Conservation (phyloP, 64 coral and sea anemone genomes). For the Anthopleura sola region DNA sequence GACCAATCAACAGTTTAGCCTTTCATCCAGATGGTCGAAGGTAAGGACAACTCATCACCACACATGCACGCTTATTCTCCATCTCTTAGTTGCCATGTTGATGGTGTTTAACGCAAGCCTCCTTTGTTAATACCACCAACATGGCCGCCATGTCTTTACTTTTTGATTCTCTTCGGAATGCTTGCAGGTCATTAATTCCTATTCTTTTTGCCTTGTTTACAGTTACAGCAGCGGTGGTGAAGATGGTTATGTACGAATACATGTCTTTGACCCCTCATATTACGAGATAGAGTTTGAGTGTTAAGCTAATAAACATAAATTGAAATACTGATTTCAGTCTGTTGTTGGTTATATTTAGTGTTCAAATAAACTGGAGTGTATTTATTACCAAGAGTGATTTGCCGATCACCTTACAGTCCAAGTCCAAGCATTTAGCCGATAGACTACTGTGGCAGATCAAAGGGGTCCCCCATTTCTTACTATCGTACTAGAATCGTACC, state of each 20-base stretch:
- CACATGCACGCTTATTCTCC: too few relatives aligned
- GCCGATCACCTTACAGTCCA: too few relatives aligned
- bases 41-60: constrained; percentile 10
- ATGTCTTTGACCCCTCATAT: constrained; percentile 93
- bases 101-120: too few relatives aligned
- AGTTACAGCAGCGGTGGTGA: constrained; percentile 99
- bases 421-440: too few relatives aligned
- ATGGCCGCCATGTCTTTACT: neutral
- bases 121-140: too few relatives aligned
- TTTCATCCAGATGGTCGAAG: constrained; percentile 99
- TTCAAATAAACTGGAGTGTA: too few relatives aligned
- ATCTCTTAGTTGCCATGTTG: too few relatives aligned
- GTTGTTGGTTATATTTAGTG: neutral
- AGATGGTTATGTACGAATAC: constrained; percentile 94
- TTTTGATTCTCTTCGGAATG: neutral
- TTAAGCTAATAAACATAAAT: constrained; percentile 62
- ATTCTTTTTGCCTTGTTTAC: constrained; percentile 8
- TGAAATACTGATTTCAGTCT: neutral
- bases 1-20: constrained; percentile 92
- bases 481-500: too few relatives aligned
- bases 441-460: too few relatives aligned
- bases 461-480: too few relatives aligned
- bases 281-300: constrained; percentile 96
- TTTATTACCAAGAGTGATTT: too few relatives aligned
- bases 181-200: neutral